A percentile compares a stretch with the other conserved stretches of the same genome.
Evolutionary conservation across 2,888 invertebrate species (phyloP).

Genomic region (Heliconius sara): DNA sequence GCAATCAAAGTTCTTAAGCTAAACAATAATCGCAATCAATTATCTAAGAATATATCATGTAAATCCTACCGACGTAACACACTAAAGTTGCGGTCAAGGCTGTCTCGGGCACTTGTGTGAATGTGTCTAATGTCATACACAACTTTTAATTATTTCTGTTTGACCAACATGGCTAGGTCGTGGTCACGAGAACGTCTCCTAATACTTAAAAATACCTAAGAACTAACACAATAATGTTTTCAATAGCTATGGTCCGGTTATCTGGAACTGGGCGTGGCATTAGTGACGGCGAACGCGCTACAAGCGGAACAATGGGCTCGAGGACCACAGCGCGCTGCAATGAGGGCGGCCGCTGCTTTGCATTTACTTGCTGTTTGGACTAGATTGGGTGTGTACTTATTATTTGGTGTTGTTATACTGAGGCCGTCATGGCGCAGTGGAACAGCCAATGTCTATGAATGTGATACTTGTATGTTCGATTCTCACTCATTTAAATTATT

Average conservation of each 20-base stretch:
- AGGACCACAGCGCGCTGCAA: conserved; percentile 84
- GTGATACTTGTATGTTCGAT: background rate
- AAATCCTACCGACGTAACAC: too few relatives aligned
- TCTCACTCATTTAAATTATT: background rate
- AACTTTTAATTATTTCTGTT: too few relatives aligned
- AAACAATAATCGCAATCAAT: too few relatives aligned
- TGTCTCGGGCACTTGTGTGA: too few relatives aligned
- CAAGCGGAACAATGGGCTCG: conserved; percentile 77
- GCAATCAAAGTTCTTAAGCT: too few relatives aligned
- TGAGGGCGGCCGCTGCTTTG: conserved; percentile 96
- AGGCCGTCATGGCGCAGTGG: background rate
- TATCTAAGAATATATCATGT: too few relatives aligned
- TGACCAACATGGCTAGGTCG: too few relatives aligned
- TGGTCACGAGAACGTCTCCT: background rate
- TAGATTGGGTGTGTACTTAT: conserved; percentile 87
- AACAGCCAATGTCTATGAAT: background rate
- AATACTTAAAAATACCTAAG: background rate
- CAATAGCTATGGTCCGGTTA: conserved; percentile 82
- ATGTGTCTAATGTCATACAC: too few relatives aligned
- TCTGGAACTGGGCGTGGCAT: conserved; percentile 76
- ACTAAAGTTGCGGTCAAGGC: too few relatives aligned
- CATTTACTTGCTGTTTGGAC: conserved; percentile 97
- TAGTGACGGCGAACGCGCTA: conserved; percentile 73
- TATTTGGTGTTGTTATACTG: background rate
- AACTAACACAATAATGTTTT: background rate